Evolutionary conservation across 2,888 invertebrate species (phyloP).

Genomic region (Molorchus minor): DNA sequence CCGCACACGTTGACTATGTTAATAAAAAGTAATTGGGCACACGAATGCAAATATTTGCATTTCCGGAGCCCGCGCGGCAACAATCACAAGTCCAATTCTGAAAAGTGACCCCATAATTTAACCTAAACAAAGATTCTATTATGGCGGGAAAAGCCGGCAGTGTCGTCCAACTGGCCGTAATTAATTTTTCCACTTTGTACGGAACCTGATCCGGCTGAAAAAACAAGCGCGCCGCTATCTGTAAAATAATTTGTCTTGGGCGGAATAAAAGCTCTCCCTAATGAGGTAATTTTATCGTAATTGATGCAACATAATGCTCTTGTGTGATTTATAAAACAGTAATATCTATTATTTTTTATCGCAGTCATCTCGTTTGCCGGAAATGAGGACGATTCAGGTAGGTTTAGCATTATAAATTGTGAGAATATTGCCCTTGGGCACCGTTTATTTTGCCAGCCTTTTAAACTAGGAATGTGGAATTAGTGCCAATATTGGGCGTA

Average conservation of each 20-base stretch:
- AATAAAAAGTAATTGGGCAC: neutral
- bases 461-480: no score
- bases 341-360: constrained; percentile 8
- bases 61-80: neutral
- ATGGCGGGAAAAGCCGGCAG: constrained; percentile 9
- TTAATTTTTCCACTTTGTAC: constrained; percentile 13
- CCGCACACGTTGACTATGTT: no score
- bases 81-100: neutral
- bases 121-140: neutral
- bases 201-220: constrained; percentile 6
- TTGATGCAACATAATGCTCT: neutral
- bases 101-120: constrained; percentile 5
- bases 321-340: neutral
- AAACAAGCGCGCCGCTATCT: constrained; percentile 16
- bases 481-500: no score
- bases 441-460: no score
- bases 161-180: constrained; percentile 2
- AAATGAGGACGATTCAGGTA: constrained; percentile 24
- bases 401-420: constrained; percentile 5
- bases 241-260: constrained; percentile 10
- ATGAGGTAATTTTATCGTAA: constrained; percentile 5
- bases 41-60: neutral
- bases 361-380: constrained; percentile 11
- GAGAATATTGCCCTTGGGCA: no score
- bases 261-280: constrained; percentile 8